A percentile compares a stretch with the other conserved stretches of the same genome.
phyloP scores from a whole-genome alignment of 2,113 vertebrate species.

The Mustelus asterias region DNA sequence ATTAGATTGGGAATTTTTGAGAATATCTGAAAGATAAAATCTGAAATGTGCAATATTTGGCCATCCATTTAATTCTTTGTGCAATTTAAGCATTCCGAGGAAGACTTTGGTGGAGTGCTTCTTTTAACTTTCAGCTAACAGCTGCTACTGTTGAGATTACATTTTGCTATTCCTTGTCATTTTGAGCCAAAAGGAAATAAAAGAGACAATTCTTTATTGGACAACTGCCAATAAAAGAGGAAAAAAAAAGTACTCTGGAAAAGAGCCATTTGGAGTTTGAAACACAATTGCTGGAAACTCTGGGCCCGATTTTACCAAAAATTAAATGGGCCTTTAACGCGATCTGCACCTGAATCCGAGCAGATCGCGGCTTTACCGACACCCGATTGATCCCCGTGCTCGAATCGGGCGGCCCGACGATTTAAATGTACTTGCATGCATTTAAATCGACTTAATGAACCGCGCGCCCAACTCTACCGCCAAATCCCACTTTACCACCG shows the following conservation, averaged over 20 bases:
- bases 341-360: no score
- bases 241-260: not conserved
- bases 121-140: not conserved
- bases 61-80: not conserved
- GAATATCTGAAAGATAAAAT: not conserved
- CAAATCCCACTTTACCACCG: no score
- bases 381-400: no score
- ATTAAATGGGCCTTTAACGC: no score
- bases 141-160: not conserved
- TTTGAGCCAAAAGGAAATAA: not conserved
- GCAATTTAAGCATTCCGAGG: not conserved
- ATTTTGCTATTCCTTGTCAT: not conserved
- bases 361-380: no score
- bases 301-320: no score
- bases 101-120: not conserved
- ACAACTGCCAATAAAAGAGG: not conserved
- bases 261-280: not conserved
- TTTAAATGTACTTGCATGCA: no score
- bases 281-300: not conserved
- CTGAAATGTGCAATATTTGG: not conserved
- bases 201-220: not conserved
- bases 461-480: no score
- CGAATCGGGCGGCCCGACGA: no score
- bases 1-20: not conserved
- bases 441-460: no score